Evolutionary conservation across 2,113 vertebrate species (phyloP), one percentile per base, ranked within the genome.

Genomic region (Cyanoramphus novaezelandiae): DNA sequence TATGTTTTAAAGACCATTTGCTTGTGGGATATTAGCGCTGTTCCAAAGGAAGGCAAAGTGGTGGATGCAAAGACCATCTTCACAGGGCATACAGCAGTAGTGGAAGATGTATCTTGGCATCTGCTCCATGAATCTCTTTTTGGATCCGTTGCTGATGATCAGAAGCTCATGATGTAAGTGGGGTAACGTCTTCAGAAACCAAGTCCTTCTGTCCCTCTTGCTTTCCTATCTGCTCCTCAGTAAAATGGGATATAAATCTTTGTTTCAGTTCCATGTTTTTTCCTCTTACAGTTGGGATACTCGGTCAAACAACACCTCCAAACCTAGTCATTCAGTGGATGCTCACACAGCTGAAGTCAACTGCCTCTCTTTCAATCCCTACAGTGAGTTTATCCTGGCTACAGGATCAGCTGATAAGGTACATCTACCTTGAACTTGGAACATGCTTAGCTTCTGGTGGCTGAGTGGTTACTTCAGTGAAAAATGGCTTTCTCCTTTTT

Each of bases 51-150:
- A 92, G 99, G 99, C 39, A 99, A 99, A 96, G 98, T 99, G 60
- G 99, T 99, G 95, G 99, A 99, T 92, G 99, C 99, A 12, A 99
- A 99, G 98, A 99, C 99, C 90, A 99, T 99, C 97, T 99, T 99
- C 96, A 99, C 99, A 8, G 99, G 99, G 21, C 99, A 99, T 78
- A 99, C 99, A 19, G 99, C 99, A 10, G 99, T 99, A 47, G 99
- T 99, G 77, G 99, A 99, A 92, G 99, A 99, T 41, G 99, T 99
- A 7, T 99, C 99, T 60, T 99, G 99, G 99, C 99, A 99, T 93
- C 97, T 99, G 82, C 98, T 99, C 27, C 99, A 99, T 0, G 99
- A 99, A 88, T 99, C 99, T 13, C 98, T 99, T 0, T 99, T 99
- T 98, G 99, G 99, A 25, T 99, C 99, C 4, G 99, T 99, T 41